A percentile compares a stretch with the other conserved stretches of the same genome.
Conservation (phyloP, 2,797 vertebrate species). For the Enteromius afrohamiltoni region DNA sequence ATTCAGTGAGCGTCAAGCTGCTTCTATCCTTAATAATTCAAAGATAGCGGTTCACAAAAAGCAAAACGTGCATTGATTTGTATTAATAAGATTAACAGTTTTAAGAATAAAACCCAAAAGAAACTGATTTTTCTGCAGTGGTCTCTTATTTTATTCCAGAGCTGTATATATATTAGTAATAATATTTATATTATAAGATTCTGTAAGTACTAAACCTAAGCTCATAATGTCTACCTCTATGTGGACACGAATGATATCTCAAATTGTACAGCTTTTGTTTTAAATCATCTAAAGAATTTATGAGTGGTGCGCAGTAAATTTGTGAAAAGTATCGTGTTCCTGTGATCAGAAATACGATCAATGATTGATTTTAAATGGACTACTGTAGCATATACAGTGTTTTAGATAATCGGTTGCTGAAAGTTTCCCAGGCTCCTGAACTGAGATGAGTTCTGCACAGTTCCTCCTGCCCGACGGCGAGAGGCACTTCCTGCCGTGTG, state of each 20-base stretch:
- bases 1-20: too few relatives aligned
- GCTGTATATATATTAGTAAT: too few relatives aligned
- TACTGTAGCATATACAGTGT: not conserved
- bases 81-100: too few relatives aligned
- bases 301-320: not conserved
- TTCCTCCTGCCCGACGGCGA: not conserved
- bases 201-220: not conserved
- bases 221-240: not conserved
- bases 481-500: not conserved
- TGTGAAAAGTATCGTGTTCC: not conserved
- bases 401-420: not conserved
- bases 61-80: too few relatives aligned
- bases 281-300: not conserved
- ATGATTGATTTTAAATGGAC: too few relatives aligned
- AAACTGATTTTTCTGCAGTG: too few relatives aligned
- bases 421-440: conserved; percentile 18
- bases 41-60: too few relatives aligned
- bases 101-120: too few relatives aligned
- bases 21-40: too few relatives aligned
- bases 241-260: not conserved
- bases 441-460: not conserved
- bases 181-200: too few relatives aligned
- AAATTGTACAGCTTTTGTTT: not conserved
- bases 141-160: too few relatives aligned
- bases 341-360: not conserved